Base-by-base conservation (phyloP, 1,140 invertebrate genomes). In the Brachionus rubens region DNA sequence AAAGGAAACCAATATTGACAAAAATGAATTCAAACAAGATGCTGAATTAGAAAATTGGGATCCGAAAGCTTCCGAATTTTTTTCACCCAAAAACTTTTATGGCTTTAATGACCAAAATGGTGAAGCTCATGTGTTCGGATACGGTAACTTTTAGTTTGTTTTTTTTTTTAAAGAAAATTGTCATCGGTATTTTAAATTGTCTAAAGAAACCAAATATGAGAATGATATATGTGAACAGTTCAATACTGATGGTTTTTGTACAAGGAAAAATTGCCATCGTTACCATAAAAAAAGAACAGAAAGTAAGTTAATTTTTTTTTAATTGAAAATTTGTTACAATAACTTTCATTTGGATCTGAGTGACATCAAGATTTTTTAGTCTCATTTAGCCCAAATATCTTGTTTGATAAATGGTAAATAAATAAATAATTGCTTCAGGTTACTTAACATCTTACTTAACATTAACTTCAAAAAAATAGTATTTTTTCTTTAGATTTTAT, bases 101-200 rank as follows among this genome's bases (percentile, higher is more conserved):
- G 59, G 59, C 2, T 65, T 65, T 19, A 65, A 65, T 43, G 59
- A 65, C 4, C 59, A 65, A 65, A 65, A 28, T 65, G 36, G 33
- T 10, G 36, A 65, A 24, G 41, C 59, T 21, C 40, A 46, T 65
- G 21, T 24, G 12, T 65, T 43, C 21, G 59, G 59, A 9, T 65
- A 24, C 43, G 59, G 59, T 65, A 59, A 36, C 9, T 21, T 65
- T 12, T 16, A 41, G 14, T 33, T 21, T n/a, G n/a, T 36, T 41
- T 62, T 36, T 62, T 62, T 6, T 26, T 12, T 14, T 54, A 26
- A 54, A 4, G 33, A 7, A 7, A 46, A 10, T 7, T 46, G 9
- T 14, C 5, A 7, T 46, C n/a, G 5, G 43, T 46, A 14, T 46
- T 46, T 46, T 46, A 10, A 19, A 40, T 40, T 40, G n/a, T 9